phyloP scores from a whole-genome alignment of 2,888 invertebrate species.

The Himalopsyche japonica region DNA sequence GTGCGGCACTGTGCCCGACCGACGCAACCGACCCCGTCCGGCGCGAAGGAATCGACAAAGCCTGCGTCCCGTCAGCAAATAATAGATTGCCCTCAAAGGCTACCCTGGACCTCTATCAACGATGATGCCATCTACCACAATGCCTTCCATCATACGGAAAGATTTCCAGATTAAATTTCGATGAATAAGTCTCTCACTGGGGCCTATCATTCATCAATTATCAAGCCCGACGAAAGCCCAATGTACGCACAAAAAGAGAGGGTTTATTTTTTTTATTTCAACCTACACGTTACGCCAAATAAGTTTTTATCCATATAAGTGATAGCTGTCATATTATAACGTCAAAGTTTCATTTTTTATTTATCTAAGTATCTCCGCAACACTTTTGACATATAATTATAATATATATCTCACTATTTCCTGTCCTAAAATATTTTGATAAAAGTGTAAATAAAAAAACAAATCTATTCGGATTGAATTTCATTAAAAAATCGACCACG shows the following conservation, averaged over 20 bases:
- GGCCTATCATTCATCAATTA: background rate
- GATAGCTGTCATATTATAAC: no score
- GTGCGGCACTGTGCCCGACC: background rate
- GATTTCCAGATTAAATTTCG: background rate
- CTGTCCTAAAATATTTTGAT: no score
- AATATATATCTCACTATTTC: no score
- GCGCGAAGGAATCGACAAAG: background rate
- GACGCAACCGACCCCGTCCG: background rate
- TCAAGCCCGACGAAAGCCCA: background rate
- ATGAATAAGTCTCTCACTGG: background rate
- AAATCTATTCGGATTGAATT: no score
- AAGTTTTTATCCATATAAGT: no score
- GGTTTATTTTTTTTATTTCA: no score
- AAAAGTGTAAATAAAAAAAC: no score
- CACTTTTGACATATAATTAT: no score
- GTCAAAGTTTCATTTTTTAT: no score
- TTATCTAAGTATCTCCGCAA: no score
- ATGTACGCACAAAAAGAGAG: background rate
- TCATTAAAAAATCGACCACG: no score
- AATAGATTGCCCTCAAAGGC: conserved; percentile 11
- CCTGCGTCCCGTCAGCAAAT: conserved; percentile 3
- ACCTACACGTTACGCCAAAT: no score
- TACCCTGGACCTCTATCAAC: conserved; percentile 3
- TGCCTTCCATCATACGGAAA: background rate
- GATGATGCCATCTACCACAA: background rate